These are phyloP conservation scores for Hymenochirus boettgeri DNA, from an alignment of 2,113 vertebrate species.

Conservation along the genomic window DNA sequence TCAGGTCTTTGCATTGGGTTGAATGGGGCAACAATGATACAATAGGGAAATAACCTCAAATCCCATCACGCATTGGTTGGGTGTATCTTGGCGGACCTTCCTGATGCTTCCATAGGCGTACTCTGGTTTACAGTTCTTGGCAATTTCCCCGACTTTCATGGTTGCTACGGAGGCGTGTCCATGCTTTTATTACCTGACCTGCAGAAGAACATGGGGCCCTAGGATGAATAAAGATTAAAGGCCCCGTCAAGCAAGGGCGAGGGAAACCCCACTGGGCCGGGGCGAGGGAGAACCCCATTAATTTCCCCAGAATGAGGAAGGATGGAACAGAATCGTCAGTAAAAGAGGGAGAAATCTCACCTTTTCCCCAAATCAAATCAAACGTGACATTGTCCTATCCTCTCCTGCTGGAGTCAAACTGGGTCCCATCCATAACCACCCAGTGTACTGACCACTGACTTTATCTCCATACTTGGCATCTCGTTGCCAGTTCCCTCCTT, in stretches of 20 bases:
- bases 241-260: too few species aligned
- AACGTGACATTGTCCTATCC: conserved; percentile 86
- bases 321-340: too few species aligned
- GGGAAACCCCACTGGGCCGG: too few species aligned
- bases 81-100: conserved; percentile 94
- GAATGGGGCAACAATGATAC: background rate
- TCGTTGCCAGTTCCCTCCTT: conserved; percentile 80
- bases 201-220: background rate
- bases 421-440: conserved; percentile 85
- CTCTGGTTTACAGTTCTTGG: conserved; percentile 86
- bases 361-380: conserved; percentile 94
- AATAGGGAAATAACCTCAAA: conserved; percentile 97
- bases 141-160: conserved; percentile 89
- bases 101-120: conserved; percentile 89
- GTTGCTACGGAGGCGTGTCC: conserved; percentile 91
- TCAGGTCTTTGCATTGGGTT: too few species aligned
- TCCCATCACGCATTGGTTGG: conserved; percentile 78
- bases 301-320: too few species aligned
- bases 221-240: too few species aligned
- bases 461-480: conserved; percentile 87
- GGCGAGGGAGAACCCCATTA: too few species aligned
- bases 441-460: conserved; percentile 92
- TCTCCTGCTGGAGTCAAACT: conserved; percentile 92
- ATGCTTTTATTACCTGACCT: conserved; percentile 98
- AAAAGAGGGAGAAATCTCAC: conserved; percentile 56